phyloP scores from a whole-genome alignment of 2,888 invertebrate genomes.

The Cosmopolites sordidus region DNA sequence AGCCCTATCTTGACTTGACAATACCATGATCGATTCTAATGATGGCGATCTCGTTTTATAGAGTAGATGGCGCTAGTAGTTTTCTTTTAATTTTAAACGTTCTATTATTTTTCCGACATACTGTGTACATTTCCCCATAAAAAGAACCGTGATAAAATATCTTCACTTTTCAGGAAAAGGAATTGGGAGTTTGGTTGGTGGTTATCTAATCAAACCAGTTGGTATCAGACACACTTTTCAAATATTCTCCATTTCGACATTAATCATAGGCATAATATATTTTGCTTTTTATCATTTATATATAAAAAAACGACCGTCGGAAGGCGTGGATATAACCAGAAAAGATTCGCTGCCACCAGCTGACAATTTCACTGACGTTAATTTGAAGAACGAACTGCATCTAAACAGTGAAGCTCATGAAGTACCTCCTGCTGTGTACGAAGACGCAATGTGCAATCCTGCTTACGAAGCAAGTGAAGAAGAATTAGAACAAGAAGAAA shows the following conservation, averaged over 20 bases:
- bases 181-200: slow-evolving; percentile 70
- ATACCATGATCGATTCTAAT: too few species aligned
- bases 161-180: slow-evolving; percentile 62
- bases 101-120: too few species aligned
- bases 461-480: slow-evolving; percentile 42
- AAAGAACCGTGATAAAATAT: too few species aligned
- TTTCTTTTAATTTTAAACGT: too few species aligned
- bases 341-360: slow-evolving; percentile 53
- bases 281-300: slow-evolving; percentile 64
- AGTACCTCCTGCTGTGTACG: slow-evolving; percentile 37
- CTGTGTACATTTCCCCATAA: too few species aligned
- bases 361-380: slow-evolving; percentile 30
- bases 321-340: slow-evolving; percentile 57
- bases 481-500: slow-evolving; percentile 26
- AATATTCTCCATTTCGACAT: slow-evolving; percentile 61
- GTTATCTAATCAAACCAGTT: slow-evolving; percentile 67
- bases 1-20: too few species aligned
- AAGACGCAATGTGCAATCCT: slow-evolving; percentile 42
- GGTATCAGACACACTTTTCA: slow-evolving; percentile 70
- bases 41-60: too few species aligned
- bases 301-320: slow-evolving; percentile 54
- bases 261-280: slow-evolving; percentile 64
- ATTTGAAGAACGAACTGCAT: slow-evolving; percentile 31
- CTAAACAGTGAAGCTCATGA: slow-evolving; percentile 27
- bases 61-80: too few species aligned